Percentiles rank a stretch among this genome's conserved stretches.
Conservation (phyloP, 2,113 vertebrate genomes). For the Hemibagrus wyckioides region DNA sequence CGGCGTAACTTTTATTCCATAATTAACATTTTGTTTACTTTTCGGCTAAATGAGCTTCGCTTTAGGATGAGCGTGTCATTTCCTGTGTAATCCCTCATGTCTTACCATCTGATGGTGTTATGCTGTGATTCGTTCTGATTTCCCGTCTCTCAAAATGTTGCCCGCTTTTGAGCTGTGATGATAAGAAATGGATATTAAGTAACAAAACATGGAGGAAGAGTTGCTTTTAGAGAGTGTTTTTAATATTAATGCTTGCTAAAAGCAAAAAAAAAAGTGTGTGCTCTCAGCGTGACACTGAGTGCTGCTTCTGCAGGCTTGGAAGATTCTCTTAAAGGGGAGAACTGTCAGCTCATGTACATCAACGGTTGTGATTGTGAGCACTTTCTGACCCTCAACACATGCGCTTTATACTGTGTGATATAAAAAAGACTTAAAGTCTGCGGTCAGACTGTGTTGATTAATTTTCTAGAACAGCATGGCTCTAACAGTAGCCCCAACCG, state of each 20-base stretch:
- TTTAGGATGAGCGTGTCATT: not conserved
- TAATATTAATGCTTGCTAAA: not conserved
- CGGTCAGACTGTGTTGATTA: not conserved
- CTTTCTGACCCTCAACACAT: not conserved
- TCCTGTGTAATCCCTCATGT: not conserved
- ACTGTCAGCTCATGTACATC: constrained; percentile 15
- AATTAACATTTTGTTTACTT: not conserved
- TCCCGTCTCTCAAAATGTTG: not conserved
- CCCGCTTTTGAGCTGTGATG: not conserved
- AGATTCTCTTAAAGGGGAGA: constrained; percentile 7
- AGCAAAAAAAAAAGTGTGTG: not conserved
- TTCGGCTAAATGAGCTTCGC: not conserved
- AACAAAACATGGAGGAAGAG: not conserved
- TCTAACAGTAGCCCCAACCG: not conserved
- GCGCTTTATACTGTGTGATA: not conserved
- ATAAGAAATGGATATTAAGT: constrained; percentile 5
- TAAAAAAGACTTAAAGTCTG: not conserved
- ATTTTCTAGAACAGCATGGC: not conserved
- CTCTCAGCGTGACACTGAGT: not conserved
- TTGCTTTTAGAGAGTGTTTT: not conserved
- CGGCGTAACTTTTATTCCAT: not conserved
- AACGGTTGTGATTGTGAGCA: constrained; percentile 3
- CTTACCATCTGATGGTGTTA: not conserved
- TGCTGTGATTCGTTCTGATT: not conserved
- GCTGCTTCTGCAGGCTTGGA: constrained; percentile 16